phyloP scores from a whole-genome alignment of 2,797 vertebrate genomes.

The Premnoplex brunnescens region DNA sequence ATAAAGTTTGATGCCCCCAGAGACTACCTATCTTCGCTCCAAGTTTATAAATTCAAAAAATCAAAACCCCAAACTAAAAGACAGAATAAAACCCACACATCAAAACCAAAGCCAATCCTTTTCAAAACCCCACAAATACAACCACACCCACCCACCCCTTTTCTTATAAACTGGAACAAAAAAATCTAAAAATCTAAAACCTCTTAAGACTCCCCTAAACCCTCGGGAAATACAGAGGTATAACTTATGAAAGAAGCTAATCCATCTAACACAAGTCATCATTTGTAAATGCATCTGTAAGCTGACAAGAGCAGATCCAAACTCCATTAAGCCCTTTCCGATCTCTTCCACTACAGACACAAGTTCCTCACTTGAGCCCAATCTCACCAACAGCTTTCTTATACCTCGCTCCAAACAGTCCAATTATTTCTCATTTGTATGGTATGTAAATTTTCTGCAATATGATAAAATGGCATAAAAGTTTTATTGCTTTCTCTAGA shows the following conservation, averaged over 20 bases:
- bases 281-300: neutral
- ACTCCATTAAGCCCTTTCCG: neutral
- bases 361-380: neutral
- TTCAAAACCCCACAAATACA: neutral
- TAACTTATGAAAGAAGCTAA: neutral
- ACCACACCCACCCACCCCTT: accelerated
- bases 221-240: neutral
- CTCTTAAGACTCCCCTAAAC: neutral
- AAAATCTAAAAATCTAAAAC: neutral
- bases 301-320: neutral
- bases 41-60: neutral
- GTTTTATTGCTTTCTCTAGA: neutral
- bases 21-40: neutral
- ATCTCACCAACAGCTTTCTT: neutral
- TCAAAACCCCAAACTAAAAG: neutral
- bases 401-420: neutral
- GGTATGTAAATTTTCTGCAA: neutral
- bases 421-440: neutral
- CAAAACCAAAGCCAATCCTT: neutral
- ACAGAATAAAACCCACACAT: neutral
- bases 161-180: neutral
- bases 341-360: neutral
- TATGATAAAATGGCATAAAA: neutral
- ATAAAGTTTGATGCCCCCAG: neutral
- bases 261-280: neutral